Evolutionary conservation across 2,797 vertebrate genomes (phyloP).

Genomic region (Anabacerthia variegaticeps): DNA sequence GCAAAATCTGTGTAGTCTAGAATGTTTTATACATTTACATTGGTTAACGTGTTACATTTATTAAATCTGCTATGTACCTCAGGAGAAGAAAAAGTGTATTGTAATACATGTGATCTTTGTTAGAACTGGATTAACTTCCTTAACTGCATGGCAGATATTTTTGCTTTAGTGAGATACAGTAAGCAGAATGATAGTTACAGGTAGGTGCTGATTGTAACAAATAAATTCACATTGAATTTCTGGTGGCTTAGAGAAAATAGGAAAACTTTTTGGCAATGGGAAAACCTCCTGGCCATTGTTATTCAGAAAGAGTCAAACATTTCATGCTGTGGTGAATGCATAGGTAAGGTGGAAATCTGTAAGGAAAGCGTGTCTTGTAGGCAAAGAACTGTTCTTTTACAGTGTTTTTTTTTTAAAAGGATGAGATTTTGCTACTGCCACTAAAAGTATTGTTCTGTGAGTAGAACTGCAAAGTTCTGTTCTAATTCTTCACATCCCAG

Average conservation of each 20-base stretch:
- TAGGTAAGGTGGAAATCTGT: not conserved
- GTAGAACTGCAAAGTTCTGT: not conserved
- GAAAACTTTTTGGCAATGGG: not conserved
- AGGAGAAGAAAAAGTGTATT: not conserved
- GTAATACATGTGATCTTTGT: not conserved
- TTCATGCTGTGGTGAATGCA: not conserved
- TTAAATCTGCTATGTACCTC: not conserved
- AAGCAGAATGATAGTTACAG: slow-evolving; percentile 96
- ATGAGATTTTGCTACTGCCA: not conserved
- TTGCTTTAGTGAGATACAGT: slow-evolving; percentile 98
- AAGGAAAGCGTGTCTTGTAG: not conserved
- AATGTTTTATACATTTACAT: not conserved
- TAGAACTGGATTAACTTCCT: slow-evolving; percentile 61
- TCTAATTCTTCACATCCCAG: not conserved
- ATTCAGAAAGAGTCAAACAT: not conserved
- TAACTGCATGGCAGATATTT: slow-evolving; percentile 88
- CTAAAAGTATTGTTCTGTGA: not conserved
- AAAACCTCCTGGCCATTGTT: not conserved
- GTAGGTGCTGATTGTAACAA: slow-evolving; percentile 72
- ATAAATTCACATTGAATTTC: not conserved
- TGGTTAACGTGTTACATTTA: not conserved
- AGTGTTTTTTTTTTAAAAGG: not conserved
- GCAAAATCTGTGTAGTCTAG: not conserved
- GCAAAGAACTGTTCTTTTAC: not conserved
- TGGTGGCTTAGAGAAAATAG: not conserved